Evolutionary conservation across 1,140 invertebrate species (phyloP).

Genomic region (Globodera rostochiensis): DNA sequence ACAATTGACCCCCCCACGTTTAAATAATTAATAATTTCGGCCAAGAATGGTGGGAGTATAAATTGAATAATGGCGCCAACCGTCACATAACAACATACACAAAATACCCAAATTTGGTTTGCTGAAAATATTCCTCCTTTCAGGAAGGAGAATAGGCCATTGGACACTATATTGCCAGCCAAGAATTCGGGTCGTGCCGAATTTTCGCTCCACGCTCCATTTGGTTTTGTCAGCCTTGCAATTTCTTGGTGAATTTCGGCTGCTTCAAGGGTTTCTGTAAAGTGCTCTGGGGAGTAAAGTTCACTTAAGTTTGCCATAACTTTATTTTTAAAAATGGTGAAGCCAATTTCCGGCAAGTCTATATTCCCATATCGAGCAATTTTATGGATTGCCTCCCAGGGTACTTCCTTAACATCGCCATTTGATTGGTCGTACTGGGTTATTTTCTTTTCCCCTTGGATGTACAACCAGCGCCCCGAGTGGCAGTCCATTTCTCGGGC

Average conservation of each 20-base stretch:
- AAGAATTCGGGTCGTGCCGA: not conserved
- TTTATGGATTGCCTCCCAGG: not conserved
- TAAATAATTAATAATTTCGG: not conserved
- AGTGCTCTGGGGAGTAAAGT: constrained; percentile 6
- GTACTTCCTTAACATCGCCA: not conserved
- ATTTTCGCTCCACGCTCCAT: not conserved
- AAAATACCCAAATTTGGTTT: not conserved
- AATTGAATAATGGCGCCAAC: not conserved
- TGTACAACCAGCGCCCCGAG: not conserved
- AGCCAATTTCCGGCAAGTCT: not conserved
- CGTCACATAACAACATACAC: not conserved
- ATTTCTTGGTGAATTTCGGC: constrained; percentile 5
- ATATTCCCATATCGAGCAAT: constrained; percentile 10
- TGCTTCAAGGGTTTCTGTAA: not conserved
- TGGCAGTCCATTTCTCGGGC: constrained; percentile 15
- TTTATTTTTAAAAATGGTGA: constrained; percentile 19
- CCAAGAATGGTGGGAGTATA: not conserved
- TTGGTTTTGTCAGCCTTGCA: not conserved
- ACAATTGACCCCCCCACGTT: not conserved
- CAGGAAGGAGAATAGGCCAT: constrained; percentile 12
- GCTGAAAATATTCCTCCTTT: constrained; percentile 5
- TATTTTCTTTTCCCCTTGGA: not conserved
- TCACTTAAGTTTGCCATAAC: constrained; percentile 14
- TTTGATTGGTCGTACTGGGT: not conserved
- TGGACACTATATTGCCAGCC: constrained; percentile 11